Conservation (phyloP, 2,797 vertebrate genomes). For the Betta splendens region DNA sequence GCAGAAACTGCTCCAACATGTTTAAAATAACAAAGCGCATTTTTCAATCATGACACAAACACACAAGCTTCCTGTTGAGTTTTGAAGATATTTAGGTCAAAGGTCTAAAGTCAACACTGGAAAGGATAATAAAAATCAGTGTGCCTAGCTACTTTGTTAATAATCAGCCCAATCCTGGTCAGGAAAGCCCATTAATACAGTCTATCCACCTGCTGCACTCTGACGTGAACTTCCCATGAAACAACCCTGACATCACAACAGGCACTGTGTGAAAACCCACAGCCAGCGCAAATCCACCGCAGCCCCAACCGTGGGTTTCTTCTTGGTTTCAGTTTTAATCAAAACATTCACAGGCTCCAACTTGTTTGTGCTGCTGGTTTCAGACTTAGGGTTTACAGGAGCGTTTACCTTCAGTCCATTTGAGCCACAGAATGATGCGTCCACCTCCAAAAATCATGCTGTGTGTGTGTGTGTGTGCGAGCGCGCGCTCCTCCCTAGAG, state of each 20-base stretch:
- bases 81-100: conserved; percentile 73
- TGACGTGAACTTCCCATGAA: conserved; percentile 54
- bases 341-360: conserved; percentile 47
- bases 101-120: conserved; percentile 67
- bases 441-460: conserved; percentile 48
- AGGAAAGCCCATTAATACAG: conserved; percentile 69
- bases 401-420: conserved; percentile 41
- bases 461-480: conserved; percentile 28
- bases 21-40: conserved; percentile 17
- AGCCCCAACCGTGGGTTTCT: conserved; percentile 11
- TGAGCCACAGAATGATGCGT: conserved; percentile 22
- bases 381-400: conserved; percentile 41
- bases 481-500: conserved; percentile 58
- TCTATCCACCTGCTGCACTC: conserved; percentile 51
- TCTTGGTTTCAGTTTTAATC: conserved; percentile 54
- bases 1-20: neutral
- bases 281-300: conserved; percentile 30
- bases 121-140: conserved; percentile 65
- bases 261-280: conserved; percentile 37
- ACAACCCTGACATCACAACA: conserved; percentile 43
- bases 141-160: conserved; percentile 65
- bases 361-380: conserved; percentile 45
- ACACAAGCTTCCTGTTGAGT: conserved; percentile 39
- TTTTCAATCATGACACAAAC: conserved; percentile 2
- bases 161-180: conserved; percentile 71